Evolutionary conservation across 2,797 vertebrate genomes (phyloP).

Genomic region (Tragelaphus oryx): DNA sequence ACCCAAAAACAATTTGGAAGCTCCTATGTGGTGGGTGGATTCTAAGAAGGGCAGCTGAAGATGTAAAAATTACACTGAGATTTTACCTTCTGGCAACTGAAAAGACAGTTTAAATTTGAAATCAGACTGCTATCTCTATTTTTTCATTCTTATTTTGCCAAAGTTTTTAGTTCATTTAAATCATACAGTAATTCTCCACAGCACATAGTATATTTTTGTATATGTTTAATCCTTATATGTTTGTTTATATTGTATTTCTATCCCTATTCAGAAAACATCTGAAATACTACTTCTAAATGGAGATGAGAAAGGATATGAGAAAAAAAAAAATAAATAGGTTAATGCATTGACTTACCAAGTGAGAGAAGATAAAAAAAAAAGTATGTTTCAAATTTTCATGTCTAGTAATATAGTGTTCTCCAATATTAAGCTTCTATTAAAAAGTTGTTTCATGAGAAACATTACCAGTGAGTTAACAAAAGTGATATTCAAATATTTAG

Average conservation of each 20-base stretch:
- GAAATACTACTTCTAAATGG: neutral
- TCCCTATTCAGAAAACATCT: neutral
- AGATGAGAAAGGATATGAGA: neutral
- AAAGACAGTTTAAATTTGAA: neutral
- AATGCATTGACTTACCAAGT: neutral
- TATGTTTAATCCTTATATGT: neutral
- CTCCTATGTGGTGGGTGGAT: neutral
- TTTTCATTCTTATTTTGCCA: neutral
- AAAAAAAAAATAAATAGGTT: neutral
- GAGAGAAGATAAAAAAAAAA: neutral
- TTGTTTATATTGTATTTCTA: neutral
- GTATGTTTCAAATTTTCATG: neutral
- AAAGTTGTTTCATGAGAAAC: neutral
- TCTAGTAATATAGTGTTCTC: neutral
- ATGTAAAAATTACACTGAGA: neutral
- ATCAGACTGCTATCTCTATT: neutral
- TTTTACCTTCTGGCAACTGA: neutral
- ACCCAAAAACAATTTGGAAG: neutral
- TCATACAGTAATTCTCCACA: neutral
- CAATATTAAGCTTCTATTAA: neutral
- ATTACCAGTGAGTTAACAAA: neutral
- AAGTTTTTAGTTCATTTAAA: neutral
- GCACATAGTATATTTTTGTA: neutral
- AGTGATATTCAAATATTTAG: neutral
- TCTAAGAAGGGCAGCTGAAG: neutral